phyloP scores from a whole-genome alignment of 53 echinoderm and acorn worm species.

The Luidia sarsii region DNA sequence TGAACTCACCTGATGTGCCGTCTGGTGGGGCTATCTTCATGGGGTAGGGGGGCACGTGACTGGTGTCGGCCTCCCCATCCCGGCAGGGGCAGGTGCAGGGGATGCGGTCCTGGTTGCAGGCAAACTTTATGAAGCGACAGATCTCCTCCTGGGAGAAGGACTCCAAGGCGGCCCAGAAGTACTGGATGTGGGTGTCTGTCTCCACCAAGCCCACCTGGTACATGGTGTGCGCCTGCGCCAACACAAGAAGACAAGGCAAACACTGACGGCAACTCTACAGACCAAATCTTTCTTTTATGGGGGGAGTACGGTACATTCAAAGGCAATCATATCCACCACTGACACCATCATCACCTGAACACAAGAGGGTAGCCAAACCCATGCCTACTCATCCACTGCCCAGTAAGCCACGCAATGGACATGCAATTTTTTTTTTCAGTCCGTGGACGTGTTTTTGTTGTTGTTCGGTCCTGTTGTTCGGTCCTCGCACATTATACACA shows the following conservation, averaged over 20 bases:
- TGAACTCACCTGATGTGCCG: constrained; percentile 68
- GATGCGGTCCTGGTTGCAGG: constrained; percentile 89
- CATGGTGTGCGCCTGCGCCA: constrained; percentile 84
- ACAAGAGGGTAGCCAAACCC: too few relatives aligned
- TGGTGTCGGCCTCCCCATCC: constrained; percentile 73
- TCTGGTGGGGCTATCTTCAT: constrained; percentile 96
- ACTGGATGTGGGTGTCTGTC: constrained; percentile 90
- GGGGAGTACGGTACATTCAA: too few relatives aligned
- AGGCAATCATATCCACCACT: too few relatives aligned
- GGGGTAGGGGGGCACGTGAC: constrained; percentile 88
- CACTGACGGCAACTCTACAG: too few relatives aligned
- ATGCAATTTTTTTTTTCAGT: too few relatives aligned
- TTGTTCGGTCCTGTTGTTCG: too few relatives aligned
- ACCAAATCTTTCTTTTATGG: too few relatives aligned
- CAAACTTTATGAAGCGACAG: constrained; percentile 95
- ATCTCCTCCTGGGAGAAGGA: constrained; percentile 87
- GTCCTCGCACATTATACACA: too few relatives aligned
- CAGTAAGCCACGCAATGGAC: too few relatives aligned
- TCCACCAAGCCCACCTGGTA: constrained; percentile 91
- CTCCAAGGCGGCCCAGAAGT: constrained; percentile 88
- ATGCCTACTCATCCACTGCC: too few relatives aligned
- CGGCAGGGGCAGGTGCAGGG: constrained; percentile 88
- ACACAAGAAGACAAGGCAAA: neutral
- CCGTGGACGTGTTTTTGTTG: too few relatives aligned
- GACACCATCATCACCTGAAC: too few relatives aligned